A percentile compares a stretch with the other conserved stretches of the same genome.
Evolutionary conservation across 2,113 vertebrate genomes (phyloP).

Genomic region (Gopherus flavomarginatus): DNA sequence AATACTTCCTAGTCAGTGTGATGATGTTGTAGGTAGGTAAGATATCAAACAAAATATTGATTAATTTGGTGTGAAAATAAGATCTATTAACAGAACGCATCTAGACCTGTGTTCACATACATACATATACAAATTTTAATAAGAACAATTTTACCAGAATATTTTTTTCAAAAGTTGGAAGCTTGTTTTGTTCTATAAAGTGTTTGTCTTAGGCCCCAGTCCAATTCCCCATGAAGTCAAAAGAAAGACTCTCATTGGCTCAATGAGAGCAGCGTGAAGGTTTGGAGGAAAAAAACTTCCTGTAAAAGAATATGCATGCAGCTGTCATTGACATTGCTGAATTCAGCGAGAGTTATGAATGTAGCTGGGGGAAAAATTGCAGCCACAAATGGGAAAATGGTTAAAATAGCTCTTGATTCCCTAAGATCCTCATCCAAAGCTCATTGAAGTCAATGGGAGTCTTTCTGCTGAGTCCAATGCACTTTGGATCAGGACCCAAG

Average conservation of each 20-base stretch:
- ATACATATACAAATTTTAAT: not conserved
- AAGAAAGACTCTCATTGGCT: not conserved
- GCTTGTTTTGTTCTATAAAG: not conserved
- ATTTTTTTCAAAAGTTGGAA: not conserved
- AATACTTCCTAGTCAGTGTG: not conserved
- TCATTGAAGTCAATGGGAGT: not conserved
- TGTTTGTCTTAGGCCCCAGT: not conserved
- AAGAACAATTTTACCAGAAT: not conserved
- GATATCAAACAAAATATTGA: not conserved
- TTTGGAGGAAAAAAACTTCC: not conserved
- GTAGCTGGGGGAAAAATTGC: not conserved
- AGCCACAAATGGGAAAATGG: not conserved
- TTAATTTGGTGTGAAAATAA: not conserved
- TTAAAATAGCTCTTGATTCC: not conserved
- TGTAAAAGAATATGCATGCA: not conserved
- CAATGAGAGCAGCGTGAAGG: not conserved
- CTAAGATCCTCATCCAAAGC: not conserved
- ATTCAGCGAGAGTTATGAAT: not conserved
- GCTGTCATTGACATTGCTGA: not conserved
- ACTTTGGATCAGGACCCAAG: not conserved
- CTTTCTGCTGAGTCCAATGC: not conserved
- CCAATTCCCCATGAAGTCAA: not conserved
- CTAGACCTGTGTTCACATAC: accelerated
- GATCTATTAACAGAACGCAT: not conserved
- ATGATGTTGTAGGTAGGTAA: not conserved